These are phyloP conservation scores for Globodera rostochiensis DNA, from an alignment of 1,140 invertebrate genomes.

Conservation along the genomic window DNA sequence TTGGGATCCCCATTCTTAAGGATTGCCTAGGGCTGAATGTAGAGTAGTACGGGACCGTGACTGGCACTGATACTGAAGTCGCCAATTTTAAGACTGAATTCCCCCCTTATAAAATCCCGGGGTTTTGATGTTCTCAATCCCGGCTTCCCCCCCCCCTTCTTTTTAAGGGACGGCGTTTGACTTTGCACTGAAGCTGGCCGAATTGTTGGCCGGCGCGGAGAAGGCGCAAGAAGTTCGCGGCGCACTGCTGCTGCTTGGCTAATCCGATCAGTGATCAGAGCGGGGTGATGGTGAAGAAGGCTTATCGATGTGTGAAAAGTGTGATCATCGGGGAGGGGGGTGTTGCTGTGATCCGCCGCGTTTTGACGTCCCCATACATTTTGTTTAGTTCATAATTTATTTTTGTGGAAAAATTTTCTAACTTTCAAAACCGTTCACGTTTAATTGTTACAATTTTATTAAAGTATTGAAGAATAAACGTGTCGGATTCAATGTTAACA, in stretches of 20 bases:
- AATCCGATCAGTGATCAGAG: background rate
- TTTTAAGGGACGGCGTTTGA: background rate
- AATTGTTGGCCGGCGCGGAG: background rate
- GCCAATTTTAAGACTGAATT: no score
- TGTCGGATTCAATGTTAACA: no score
- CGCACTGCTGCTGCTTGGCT: background rate
- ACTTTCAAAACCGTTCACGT: no score
- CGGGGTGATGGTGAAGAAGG: background rate
- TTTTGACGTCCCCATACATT: background rate
- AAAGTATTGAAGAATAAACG: no score
- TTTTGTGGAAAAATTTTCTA: slow-evolving; percentile 19
- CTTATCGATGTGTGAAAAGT: background rate
- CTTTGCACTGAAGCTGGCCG: slow-evolving; percentile 11
- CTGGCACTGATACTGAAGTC: no score
- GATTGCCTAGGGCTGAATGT: no score
- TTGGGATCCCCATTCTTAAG: no score
- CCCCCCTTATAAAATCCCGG: no score
- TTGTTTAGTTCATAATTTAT: background rate
- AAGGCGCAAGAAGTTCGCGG: background rate
- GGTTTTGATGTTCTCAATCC: no score
- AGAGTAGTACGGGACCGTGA: no score
- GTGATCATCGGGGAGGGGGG: background rate
- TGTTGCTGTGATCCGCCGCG: no score
- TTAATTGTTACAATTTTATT: background rate
- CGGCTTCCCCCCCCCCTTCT: no score